Base-by-base conservation (phyloP, 1,140 invertebrate species). In the Zaprionus gabonicus region DNA sequence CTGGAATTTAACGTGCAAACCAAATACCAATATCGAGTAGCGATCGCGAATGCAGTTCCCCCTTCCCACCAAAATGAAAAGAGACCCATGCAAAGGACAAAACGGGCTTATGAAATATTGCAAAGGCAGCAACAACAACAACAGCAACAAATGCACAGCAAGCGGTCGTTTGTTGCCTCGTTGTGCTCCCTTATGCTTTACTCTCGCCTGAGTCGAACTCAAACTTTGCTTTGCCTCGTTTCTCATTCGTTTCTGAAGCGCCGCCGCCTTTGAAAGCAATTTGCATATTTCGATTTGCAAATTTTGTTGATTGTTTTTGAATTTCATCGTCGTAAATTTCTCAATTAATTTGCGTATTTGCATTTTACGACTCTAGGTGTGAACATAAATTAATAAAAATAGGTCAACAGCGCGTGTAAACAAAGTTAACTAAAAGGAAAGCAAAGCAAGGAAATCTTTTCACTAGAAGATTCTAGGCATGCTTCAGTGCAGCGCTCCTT, bases 51-150 rank as follows among this genome's bases (percentile, higher is more conserved):
- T 70, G 60, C 27, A 67, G 57, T 15, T 13, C 36, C 36, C 36
- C 36, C 36, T 13, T 12, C 36, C 3, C 36, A 27, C 17, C 2
- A 10, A 34, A 34, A 34, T 34, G 34, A 62, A 62, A 68, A 64
- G 77, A 70, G 84, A 87, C 81, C 85, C 78, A 90, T 88, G 84
- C 85, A 88, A 88, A 88, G 85, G 85, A 88, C 78, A 87, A 84
- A 81, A 81, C 67, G 56, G 70, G 70, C 86, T 91, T 87, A 91
- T 91, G 80, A 91, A 87, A 88, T 87, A 88, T 88, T 78, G 63
- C 59, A 71, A 63, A 51, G 41, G 31, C 58, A 75, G 70, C 63
- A 69, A 68, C 70, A 4, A 78, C 76, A 81, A 13, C 49, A 15
- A 36, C 80, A 78, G 71, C 31, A 34, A 34, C 9, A 34, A 34